Evolutionary conservation across 2,113 vertebrate species (phyloP), one percentile per base, ranked within the genome.

Genomic region (Bombycilla garrulus): DNA sequence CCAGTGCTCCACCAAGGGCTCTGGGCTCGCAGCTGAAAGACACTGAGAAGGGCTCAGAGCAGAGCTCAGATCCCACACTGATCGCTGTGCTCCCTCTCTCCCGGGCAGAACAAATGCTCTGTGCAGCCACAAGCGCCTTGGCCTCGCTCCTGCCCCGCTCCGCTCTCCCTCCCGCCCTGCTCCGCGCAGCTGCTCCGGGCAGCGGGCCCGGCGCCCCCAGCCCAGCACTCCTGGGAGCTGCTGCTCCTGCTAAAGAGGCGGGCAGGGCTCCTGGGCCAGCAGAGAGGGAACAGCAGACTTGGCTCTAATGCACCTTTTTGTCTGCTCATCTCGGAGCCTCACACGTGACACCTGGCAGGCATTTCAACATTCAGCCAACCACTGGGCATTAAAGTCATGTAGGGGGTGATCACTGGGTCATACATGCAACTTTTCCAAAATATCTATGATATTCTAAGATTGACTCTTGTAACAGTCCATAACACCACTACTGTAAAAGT

Each of bases 131-230:
- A 26, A 73, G 64, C 5, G 53, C 76, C 72, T 58, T 66, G 92
- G 56, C 92, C 72, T 21, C 0, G 2, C 81, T 88, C 44, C 57
- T 82, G 50, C 81, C 62, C 80, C 15, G 38, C 73, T 23, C 50
- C 0, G 1, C 38, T 77, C 45, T 17, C 38, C 22, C 31, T 36
- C 45, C 35, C 3, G 8, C 3, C 1, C 8, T 1, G 3, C 48
- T 25, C 15, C 0, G 1, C 2, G 8, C 56, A 76, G 86, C 65
- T 16, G 10, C 72, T 33, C 35, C 3, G 2, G 47, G 69, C 14
- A 11, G 92, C 5, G 20, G 9, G 57, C 89, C 67, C 6, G 0
- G n/a, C 10, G 77, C n/a, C 15, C 28, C 78, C 54, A 20, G 7
- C 74, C 35, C 66, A 4, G 47, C 42, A 22, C 47, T 31, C 80